A percentile compares a stretch with the other conserved stretches of the same genome.
Evolutionary conservation across 1,140 invertebrate genomes (phyloP).

Genomic region (Drosophila nikananu): DNA sequence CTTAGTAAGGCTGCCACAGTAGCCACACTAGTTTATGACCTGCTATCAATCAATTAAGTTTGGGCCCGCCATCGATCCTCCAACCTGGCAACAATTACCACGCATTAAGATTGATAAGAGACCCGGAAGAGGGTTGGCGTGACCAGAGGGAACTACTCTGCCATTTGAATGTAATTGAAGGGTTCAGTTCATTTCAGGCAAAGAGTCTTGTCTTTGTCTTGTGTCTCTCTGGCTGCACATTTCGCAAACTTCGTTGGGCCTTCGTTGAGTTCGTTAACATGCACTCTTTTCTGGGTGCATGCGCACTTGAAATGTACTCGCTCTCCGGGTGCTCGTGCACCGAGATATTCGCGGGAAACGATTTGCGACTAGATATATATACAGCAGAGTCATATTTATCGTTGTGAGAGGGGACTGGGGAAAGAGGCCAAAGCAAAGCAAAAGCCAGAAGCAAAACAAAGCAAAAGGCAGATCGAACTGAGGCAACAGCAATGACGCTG

Average conservation of each 20-base stretch:
- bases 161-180: conserved; percentile 43
- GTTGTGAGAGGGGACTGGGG: conserved; percentile 2
- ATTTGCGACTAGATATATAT: conserved; percentile 24
- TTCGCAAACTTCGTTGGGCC: conserved; percentile 46
- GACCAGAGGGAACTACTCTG: conserved; percentile 31
- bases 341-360: conserved; percentile 68
- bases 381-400: conserved; percentile 49
- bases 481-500: conserved; percentile 23
- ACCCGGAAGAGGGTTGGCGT: conserved; percentile 42
- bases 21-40: conserved; percentile 50
- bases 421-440: conserved; percentile 37
- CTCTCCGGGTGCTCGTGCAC: conserved; percentile 61
- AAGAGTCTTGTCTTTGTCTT: background rate
- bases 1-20: background rate
- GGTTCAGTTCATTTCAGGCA: background rate
- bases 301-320: conserved; percentile 74
- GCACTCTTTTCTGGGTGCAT: conserved; percentile 61
- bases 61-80: conserved; percentile 43
- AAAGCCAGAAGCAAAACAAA: conserved; percentile 17
- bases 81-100: conserved; percentile 66
- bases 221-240: conserved; percentile 30
- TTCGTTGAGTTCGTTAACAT: conserved; percentile 64
- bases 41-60: conserved; percentile 68
- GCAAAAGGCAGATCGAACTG: conserved; percentile 10
- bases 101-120: conserved; percentile 58